These are phyloP conservation scores for Poecilus cupreus DNA, from an alignment of 2,888 invertebrate genomes.

Conservation along the genomic window DNA sequence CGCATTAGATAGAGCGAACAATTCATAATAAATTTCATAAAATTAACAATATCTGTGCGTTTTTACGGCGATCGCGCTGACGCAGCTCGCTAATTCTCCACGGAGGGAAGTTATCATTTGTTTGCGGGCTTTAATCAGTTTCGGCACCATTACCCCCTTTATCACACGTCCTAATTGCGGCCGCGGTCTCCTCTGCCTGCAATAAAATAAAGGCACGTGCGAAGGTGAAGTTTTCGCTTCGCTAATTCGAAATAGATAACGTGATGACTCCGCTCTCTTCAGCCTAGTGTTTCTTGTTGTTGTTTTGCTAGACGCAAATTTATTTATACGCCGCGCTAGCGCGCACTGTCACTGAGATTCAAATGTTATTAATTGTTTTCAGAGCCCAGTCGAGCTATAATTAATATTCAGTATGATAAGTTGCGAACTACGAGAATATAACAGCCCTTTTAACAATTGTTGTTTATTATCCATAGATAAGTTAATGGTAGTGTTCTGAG, in stretches of 20 bases:
- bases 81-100: neutral
- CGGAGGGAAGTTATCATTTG: constrained; percentile 18
- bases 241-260: constrained; percentile 35
- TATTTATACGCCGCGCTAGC: neutral
- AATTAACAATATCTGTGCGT: constrained; percentile 46
- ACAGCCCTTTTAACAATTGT: too few species aligned
- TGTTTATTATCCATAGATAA: too few species aligned
- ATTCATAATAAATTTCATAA: constrained; percentile 51
- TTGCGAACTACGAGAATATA: too few species aligned
- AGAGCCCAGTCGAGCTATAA: neutral
- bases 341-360: neutral
- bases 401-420: neutral
- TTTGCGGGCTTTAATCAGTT: constrained; percentile 21
- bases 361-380: neutral
- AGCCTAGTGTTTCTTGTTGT: neutral
- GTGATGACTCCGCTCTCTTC: neutral
- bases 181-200: neutral
- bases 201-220: constrained; percentile 8
- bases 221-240: constrained; percentile 33
- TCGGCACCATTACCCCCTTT: constrained; percentile 28
- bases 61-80: neutral
- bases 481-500: too few species aligned
- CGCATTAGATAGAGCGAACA: neutral
- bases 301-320: neutral
- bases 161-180: constrained; percentile 18